Evolutionary conservation across 1,140 invertebrate genomes (phyloP).

Genomic region (Drosophila subpulchrella): DNA sequence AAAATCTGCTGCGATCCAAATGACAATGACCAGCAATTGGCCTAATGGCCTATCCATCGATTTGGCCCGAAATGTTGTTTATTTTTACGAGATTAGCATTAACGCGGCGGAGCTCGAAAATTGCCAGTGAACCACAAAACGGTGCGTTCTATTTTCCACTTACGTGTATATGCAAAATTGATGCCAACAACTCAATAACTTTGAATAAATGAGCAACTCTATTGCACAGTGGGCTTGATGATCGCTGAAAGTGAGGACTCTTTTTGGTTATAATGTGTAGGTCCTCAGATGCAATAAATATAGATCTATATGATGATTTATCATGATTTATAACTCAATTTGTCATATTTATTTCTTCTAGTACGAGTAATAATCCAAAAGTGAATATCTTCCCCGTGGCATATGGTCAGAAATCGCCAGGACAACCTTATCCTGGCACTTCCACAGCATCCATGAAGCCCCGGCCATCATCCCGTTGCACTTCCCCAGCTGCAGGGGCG

Average conservation of each 20-base stretch:
- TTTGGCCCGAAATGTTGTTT: slow-evolving; percentile 44
- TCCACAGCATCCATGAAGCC: not conserved
- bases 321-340: too few relatives aligned
- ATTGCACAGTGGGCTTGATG: slow-evolving; percentile 30
- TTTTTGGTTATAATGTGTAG: too few relatives aligned
- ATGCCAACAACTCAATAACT: slow-evolving; percentile 57
- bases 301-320: too few relatives aligned
- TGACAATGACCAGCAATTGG: slow-evolving; percentile 33
- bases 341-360: too few relatives aligned
- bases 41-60: slow-evolving; percentile 29
- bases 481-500: slow-evolving; percentile 1
- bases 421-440: slow-evolving; percentile 4
- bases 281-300: too few relatives aligned
- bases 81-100: slow-evolving; percentile 50
- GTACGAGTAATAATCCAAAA: not conserved
- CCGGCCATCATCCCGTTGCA: slow-evolving; percentile 7
- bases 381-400: not conserved
- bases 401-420: not conserved
- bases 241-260: not conserved
- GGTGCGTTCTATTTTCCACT: slow-evolving; percentile 26
- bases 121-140: slow-evolving; percentile 36
- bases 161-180: slow-evolving; percentile 36
- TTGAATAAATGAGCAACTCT: slow-evolving; percentile 45
- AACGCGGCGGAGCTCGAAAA: slow-evolving; percentile 40
- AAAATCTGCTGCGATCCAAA: slow-evolving; percentile 13